Percentiles rank a stretch among this genome's conserved stretches.
Evolutionary conservation across 2,113 vertebrate genomes (phyloP).

Genomic region (Meriones unguiculatus): DNA sequence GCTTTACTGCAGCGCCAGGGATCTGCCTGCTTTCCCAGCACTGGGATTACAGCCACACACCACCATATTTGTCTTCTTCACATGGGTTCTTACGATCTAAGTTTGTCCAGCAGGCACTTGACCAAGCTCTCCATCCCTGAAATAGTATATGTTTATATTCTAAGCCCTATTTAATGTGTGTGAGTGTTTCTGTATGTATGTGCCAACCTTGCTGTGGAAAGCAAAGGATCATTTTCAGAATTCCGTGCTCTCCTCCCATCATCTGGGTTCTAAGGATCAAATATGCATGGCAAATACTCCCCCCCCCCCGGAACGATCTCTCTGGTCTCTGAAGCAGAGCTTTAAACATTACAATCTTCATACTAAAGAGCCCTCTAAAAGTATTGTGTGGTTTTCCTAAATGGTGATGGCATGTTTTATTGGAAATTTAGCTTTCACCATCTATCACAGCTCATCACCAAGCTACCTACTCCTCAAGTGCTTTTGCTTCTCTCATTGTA

Average conservation of each 20-base stretch:
- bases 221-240: neutral
- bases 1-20: neutral
- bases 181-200: neutral
- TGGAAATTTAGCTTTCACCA: slow-evolving; percentile 1
- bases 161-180: neutral
- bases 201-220: neutral
- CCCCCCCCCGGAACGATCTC: neutral
- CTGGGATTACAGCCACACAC: neutral
- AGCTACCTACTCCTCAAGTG: slow-evolving; percentile 26
- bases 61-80: neutral
- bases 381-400: neutral
- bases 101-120: neutral
- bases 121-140: neutral
- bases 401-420: neutral
- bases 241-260: neutral
- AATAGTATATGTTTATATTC: neutral
- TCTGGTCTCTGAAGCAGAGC: neutral
- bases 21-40: neutral
- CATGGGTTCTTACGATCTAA: neutral
- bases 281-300: neutral
- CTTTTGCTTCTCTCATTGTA: slow-evolving; percentile 20
- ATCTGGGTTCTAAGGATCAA: neutral
- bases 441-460: neutral
- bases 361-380: neutral
- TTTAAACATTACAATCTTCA: slow-evolving; percentile 1